Conservation (phyloP, 1,140 invertebrate species). For the Brevipalpus yothersi region DNA sequence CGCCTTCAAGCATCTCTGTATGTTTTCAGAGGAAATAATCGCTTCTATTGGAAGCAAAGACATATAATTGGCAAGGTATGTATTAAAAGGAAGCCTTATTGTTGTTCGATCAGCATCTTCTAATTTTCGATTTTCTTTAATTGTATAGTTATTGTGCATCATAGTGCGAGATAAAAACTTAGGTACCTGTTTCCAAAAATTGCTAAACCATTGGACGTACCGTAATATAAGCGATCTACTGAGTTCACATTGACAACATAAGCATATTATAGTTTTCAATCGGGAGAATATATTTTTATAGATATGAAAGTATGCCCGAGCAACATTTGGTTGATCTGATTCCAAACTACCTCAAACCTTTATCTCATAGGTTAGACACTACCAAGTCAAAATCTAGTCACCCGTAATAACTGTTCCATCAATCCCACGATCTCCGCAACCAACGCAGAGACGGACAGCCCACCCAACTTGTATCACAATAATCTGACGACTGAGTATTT, state of each 20-base stretch:
- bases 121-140: slow-evolving; percentile 5
- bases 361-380: no score
- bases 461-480: slow-evolving; percentile 11
- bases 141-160: slow-evolving; percentile 37
- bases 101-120: neutral
- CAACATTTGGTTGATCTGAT: no score
- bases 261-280: no score
- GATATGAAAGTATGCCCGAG: no score
- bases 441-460: slow-evolving; percentile 18
- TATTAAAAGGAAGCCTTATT: no score
- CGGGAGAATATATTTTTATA: no score
- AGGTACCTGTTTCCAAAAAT: slow-evolving; percentile 39
- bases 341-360: no score
- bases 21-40: slow-evolving; percentile 87
- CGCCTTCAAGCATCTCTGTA: slow-evolving; percentile 70
- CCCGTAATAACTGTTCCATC: slow-evolving; percentile 15
- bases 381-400: slow-evolving; percentile 11
- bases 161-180: slow-evolving; percentile 37
- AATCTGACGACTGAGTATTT: slow-evolving; percentile 34
- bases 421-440: slow-evolving; percentile 18
- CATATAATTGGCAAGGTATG: slow-evolving; percentile 37
- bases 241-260: no score
- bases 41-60: slow-evolving; percentile 39
- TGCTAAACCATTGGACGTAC: slow-evolving; percentile 24
- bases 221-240: no score